Conservation (phyloP, 1,140 invertebrate genomes). For the Zaprionus davidi region DNA sequence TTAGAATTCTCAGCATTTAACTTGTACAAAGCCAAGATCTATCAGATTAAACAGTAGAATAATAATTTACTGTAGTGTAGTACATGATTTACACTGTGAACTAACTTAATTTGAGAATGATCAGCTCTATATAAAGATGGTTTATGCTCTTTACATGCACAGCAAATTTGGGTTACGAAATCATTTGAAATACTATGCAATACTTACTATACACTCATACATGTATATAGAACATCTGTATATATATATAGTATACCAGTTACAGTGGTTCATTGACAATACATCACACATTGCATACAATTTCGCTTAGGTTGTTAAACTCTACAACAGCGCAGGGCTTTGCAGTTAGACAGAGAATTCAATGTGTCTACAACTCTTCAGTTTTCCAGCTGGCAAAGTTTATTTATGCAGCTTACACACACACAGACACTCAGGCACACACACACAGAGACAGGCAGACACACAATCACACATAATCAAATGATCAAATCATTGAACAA, state of each 20-base stretch:
- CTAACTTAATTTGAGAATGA: neutral
- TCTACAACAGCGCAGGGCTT: neutral
- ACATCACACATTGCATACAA: neutral
- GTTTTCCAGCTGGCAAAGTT: constrained; percentile 31
- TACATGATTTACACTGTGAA: neutral
- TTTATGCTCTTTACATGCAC: neutral
- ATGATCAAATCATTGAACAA: constrained; percentile 60
- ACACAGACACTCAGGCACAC: constrained; percentile 10
- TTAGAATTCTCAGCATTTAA: neutral
- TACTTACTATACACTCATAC: neutral
- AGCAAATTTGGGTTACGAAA: neutral
- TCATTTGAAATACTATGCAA: neutral
- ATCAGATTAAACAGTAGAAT: neutral
- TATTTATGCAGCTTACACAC: constrained; percentile 66
- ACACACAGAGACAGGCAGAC: neutral
- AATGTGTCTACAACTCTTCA: constrained; percentile 14
- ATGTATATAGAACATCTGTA: neutral
- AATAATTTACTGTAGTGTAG: neutral
- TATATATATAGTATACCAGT: neutral
- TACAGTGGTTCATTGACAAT: neutral
- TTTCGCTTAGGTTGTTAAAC: constrained; percentile 38
- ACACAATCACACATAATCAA: constrained; percentile 23
- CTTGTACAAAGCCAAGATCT: neutral
- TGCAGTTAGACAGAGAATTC: constrained; percentile 3
- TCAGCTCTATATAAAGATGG: neutral